Base-by-base conservation (phyloP, 2,113 vertebrate species). In the Marmota monax region DNA sequence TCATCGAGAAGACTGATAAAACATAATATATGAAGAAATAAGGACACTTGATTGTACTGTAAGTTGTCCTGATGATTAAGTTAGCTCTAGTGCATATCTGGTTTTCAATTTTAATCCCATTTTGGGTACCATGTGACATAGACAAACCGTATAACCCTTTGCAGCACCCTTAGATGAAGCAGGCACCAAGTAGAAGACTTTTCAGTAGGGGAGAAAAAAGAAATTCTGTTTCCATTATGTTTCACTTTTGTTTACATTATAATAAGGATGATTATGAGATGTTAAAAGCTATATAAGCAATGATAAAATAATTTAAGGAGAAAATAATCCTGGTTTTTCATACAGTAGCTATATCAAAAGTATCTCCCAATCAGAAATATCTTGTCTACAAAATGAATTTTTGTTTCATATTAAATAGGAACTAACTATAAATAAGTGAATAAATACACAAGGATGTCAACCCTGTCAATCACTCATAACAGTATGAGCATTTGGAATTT, bases 261-360 rank as follows among this genome's bases (percentile, higher is more conserved):
- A 56, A n/a, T 48, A 37, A 25, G 7, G 27, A 42, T 22, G 23
- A 76, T 42, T 48, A 11, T 17, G 14, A 58, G 34, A 18, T 65
- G 45, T 70, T 65, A 80, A 92, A 92, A 79, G 13, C 37, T n/a
- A 69, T 5, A 1, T 56, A 56, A 45, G 61, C 1, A 45, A 61
- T 70, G 37, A 65, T 37, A 42, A 51, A 79, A 84, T 67, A 58
- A 34, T 45, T 74, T 65, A 39, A 3, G 48, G 25, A 70, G 73
- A 87, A 94, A 93, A 70, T 14, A 74, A 83, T 9, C 3, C 12
- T 65, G 17, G n/a, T 9, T 85, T 97, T 90, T 63, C 25, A 63
- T 67, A 63, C 51, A 89, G 20, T 42, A 86, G n/a, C n/a, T 69
- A 74, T 13, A 48, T 42, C 29, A 9, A 72, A 84, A 78, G 14